Percentiles rank a stretch among this genome's conserved stretches.
Evolutionary conservation across 2,888 invertebrate genomes (phyloP).

Genomic region (Dynastes maya): DNA sequence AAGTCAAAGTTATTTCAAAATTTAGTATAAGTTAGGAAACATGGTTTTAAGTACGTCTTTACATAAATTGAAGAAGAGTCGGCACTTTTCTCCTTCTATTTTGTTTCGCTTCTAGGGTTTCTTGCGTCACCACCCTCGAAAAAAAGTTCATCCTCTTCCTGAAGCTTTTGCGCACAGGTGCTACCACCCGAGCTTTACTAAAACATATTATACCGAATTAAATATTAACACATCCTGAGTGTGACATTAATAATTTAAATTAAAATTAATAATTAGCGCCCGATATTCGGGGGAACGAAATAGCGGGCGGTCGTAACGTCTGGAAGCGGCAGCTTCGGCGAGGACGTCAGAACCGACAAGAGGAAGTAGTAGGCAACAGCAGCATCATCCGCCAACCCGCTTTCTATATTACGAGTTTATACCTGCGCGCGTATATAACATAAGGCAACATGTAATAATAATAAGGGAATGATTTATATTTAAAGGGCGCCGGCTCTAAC

Average conservation of each 20-base stretch:
- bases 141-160: no score
- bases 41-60: no score
- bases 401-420: not conserved
- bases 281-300: conserved; percentile 10
- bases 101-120: no score
- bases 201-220: conserved; percentile 45
- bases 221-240: conserved; percentile 43
- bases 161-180: not conserved
- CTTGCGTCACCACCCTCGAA: no score
- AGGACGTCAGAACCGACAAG: not conserved
- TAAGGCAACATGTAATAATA: conserved; percentile 40
- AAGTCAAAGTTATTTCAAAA: no score
- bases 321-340: not conserved
- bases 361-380: not conserved
- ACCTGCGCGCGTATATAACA: conserved; percentile 26
- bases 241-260: conserved; percentile 49
- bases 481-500: conserved; percentile 34
- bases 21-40: no score
- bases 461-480: conserved; percentile 46
- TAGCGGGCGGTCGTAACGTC: conserved; percentile 10
- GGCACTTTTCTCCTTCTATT: no score
- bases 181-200: not conserved
- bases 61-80: no score
- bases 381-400: conserved; percentile 11
- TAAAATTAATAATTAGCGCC: conserved; percentile 49